Conservation (phyloP, 2,113 vertebrate species). For the Pteropus alecto region DNA sequence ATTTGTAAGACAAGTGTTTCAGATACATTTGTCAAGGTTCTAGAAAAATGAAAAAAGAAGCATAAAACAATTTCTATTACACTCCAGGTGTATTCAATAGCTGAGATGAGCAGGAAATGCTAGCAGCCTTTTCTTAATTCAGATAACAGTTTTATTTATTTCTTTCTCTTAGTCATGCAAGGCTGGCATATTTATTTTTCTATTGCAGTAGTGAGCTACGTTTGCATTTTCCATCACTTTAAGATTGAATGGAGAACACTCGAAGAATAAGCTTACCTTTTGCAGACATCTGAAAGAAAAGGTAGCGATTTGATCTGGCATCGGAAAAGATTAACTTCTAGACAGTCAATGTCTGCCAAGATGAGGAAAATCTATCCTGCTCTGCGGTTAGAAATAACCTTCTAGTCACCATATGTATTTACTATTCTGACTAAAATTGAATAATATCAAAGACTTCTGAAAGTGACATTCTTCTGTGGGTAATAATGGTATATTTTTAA, state of each 20-base stretch:
- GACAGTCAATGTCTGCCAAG: not conserved
- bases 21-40: not conserved
- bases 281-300: not conserved
- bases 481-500: conserved; percentile 12
- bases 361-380: not conserved
- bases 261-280: not conserved
- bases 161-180: not conserved
- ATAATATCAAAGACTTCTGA: not conserved
- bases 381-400: not conserved
- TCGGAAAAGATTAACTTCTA: not conserved
- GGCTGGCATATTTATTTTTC: not conserved
- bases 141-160: not conserved
- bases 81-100: not conserved
- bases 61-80: not conserved
- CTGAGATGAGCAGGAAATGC: not conserved
- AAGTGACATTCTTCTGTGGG: not conserved
- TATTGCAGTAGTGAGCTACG: not conserved
- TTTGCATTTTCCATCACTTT: not conserved
- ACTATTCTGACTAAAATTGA: not conserved
- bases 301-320: not conserved
- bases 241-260: not conserved
- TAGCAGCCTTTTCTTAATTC: not conserved
- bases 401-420: not conserved
- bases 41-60: not conserved
- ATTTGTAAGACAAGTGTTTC: not conserved